phyloP scores from a whole-genome alignment of 2,797 vertebrate genomes.

The Liparis tanakae region DNA sequence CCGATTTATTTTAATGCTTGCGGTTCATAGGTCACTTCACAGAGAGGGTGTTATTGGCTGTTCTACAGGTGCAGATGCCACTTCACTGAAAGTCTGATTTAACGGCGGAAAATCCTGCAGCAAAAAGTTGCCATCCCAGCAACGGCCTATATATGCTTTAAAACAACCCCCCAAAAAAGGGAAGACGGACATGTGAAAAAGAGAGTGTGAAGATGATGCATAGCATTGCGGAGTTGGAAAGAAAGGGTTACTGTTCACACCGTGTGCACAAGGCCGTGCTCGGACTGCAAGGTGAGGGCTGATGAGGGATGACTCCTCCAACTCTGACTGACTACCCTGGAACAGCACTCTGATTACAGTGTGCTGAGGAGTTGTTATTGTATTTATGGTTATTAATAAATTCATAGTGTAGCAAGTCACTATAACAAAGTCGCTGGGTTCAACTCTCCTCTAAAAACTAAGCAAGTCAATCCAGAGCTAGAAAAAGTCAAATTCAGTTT shows the following conservation, averaged over 20 bases:
- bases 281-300: too few relatives aligned
- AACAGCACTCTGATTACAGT: not conserved
- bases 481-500: not conserved
- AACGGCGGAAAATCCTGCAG: not conserved
- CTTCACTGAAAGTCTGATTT: not conserved
- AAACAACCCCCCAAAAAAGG: not conserved
- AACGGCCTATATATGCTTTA: not conserved
- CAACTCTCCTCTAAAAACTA: not conserved
- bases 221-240: not conserved
- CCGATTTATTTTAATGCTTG: not conserved
- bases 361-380: not conserved
- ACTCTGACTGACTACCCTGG: not conserved
- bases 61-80: not conserved
- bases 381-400: not conserved
- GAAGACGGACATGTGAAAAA: not conserved
- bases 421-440: not conserved
- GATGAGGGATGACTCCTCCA: too few relatives aligned
- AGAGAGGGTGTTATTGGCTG: not conserved
- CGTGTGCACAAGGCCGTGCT: too few relatives aligned
- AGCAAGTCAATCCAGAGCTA: not conserved
- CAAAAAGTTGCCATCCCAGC: not conserved
- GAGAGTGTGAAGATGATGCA: not conserved
- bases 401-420: not conserved
- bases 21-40: not conserved
- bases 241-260: too few relatives aligned